phyloP scores from a whole-genome alignment of 2,888 invertebrate genomes.

The Philaethria dido region DNA sequence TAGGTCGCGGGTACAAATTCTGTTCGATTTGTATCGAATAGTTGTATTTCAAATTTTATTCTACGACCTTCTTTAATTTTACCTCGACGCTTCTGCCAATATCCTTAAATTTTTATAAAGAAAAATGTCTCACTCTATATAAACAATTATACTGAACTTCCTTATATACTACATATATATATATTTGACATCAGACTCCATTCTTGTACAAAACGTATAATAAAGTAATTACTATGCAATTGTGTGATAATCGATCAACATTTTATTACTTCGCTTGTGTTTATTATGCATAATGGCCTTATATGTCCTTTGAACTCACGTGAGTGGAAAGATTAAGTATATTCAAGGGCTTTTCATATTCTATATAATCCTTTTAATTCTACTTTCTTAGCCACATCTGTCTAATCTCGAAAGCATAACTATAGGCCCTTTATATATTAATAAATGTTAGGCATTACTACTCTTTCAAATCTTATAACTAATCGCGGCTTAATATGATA shows the following conservation, averaged over 20 bases:
- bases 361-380: not conserved
- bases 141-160: not conserved
- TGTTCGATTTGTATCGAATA: too few relatives aligned
- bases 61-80: too few relatives aligned
- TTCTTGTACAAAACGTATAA: not conserved
- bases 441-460: too few relatives aligned
- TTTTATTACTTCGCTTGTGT: not conserved
- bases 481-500: too few relatives aligned
- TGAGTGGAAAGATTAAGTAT: constrained; percentile 23
- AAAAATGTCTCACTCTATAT: not conserved
- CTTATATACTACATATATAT: not conserved
- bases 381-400: not conserved
- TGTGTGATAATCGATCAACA: constrained; percentile 14
- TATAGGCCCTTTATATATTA: too few relatives aligned
- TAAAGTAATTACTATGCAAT: constrained; percentile 26
- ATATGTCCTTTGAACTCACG: constrained; percentile 28
- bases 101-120: too few relatives aligned
- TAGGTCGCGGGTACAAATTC: too few relatives aligned
- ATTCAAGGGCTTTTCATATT: constrained; percentile 5
- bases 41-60: too few relatives aligned
- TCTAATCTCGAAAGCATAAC: too few relatives aligned
- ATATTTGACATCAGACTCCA: not conserved
- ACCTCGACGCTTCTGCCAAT: too few relatives aligned
- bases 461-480: too few relatives aligned
- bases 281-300: constrained; percentile 14